Evolutionary conservation across 2,888 invertebrate species (phyloP).

Genomic region (Flexamia atlantica): DNA sequence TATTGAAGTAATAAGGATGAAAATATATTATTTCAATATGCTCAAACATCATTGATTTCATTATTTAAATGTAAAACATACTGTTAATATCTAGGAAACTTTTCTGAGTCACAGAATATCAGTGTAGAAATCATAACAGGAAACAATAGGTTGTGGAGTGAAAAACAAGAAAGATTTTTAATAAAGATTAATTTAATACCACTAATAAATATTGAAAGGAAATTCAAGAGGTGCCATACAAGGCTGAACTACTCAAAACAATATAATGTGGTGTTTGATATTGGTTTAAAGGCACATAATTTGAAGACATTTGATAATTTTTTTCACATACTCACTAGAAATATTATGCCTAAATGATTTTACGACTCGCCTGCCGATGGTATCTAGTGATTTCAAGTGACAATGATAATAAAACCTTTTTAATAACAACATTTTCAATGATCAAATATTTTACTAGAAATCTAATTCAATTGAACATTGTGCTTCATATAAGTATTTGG

Average conservation of each 20-base stretch:
- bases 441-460: neutral
- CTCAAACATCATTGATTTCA: no score
- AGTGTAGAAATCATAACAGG: neutral
- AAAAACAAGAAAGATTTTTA: conserved; percentile 11
- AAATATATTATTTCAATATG: no score
- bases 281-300: conserved; percentile 56
- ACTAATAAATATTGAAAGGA: conserved; percentile 57
- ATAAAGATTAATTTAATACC: conserved; percentile 62
- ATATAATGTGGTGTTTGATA: conserved; percentile 61
- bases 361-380: neutral
- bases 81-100: no score
- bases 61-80: no score
- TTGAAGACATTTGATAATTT: conserved; percentile 52
- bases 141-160: neutral
- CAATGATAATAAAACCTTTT: neutral
- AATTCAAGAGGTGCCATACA: conserved; percentile 56
- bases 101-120: no score
- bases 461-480: conserved; percentile 2
- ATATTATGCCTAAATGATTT: neutral
- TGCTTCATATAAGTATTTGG: conserved; percentile 10
- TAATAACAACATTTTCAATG: neutral
- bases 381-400: conserved; percentile 15
- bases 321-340: conserved; percentile 3
- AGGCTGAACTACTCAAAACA: conserved; percentile 60
- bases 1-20: no score